Percentiles rank a stretch among this genome's conserved stretches.
Conservation (phyloP, 2,888 invertebrate genomes). For the Amphiduros pacificus region DNA sequence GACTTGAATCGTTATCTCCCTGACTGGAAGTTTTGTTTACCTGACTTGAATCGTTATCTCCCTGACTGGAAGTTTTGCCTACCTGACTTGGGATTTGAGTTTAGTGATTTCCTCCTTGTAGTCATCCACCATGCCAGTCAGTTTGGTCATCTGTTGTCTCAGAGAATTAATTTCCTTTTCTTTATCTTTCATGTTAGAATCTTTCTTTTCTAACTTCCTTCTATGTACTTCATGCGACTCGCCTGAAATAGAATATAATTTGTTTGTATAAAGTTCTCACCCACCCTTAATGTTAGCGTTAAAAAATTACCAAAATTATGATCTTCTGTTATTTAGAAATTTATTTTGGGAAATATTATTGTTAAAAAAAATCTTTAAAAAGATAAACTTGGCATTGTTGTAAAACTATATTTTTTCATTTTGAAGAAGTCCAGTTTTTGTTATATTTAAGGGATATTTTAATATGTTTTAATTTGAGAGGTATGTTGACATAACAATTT, state of each 20-base stretch:
- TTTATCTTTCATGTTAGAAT: background rate
- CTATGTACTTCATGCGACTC: slow-evolving; percentile 4
- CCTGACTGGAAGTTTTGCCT: background rate
- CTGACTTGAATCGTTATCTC: too few relatives aligned
- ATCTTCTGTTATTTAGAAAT: background rate
- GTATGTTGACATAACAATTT: too few relatives aligned
- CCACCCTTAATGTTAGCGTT: background rate
- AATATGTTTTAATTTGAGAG: too few relatives aligned
- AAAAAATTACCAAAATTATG: background rate
- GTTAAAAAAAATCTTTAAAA: background rate
- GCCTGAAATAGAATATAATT: too few relatives aligned
- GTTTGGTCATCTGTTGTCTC: background rate
- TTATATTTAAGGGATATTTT: too few relatives aligned
- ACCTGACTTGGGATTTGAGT: slow-evolving; percentile 3
- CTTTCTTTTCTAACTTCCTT: slow-evolving; percentile 7
- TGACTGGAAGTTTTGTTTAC: too few relatives aligned
- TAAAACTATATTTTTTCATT: too few relatives aligned
- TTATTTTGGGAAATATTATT: background rate
- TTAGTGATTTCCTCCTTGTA: background rate
- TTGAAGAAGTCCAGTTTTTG: too few relatives aligned
- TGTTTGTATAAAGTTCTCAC: background rate
- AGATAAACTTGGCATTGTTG: too few relatives aligned
- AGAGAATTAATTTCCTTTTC: slow-evolving; percentile 3
- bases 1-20: too few relatives aligned
- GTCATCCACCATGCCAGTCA: slow-evolving; percentile 6